Base-by-base conservation (phyloP, 1,140 invertebrate species). In the Potamilus streckersoni region DNA sequence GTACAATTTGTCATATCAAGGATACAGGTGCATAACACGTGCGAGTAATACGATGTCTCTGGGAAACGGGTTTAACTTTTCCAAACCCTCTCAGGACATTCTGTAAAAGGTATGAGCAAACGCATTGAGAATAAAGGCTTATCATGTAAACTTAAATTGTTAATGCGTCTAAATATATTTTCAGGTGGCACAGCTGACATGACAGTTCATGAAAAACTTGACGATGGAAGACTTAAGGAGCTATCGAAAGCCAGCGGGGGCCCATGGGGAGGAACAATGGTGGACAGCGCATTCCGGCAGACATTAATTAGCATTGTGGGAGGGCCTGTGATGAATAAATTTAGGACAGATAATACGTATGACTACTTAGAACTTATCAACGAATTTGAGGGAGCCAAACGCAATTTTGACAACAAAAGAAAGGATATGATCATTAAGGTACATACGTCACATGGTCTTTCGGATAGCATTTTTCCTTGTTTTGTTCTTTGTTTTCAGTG, bases 171-270 rank as follows among this genome's bases (percentile, higher is more conserved):
- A n/a, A 31, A 23, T 16, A 12, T 64, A 12, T 19, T 64, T n/a
- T 15, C 27, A 71, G 69, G 69, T 62, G 69, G 69, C n/a, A 62
- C 56, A 14, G 69, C 69, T 16, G 69, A 71, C 59, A 71, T 71
- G 16, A 61, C 69, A 31, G 69, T 61, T 17, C 69, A 71, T 27
- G 69, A 71, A 49, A 71, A 71, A 20, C 23, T 31, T 12, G 27
- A 20, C 2, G 56, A 71, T 62, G 69, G 69, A 14, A 71, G 38
- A 38, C 59, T 71, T 0, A 58, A 27, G 2, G 69, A 71, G 38
- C 12, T 71, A 27, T 31, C 16, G 20, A 27, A 38, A 38, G 69
- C 69, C 17, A 59, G 69, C 15, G 69, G 69, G 5, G 69, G 69
- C 8, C 31, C 49, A 17, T 71, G 69, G 69, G 69, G 69, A 23